Percentiles rank a stretch among this genome's conserved stretches.
These are phyloP conservation scores for Neosalanx taihuensis DNA, from an alignment of 2,797 vertebrate genomes.

Conservation along the genomic window DNA sequence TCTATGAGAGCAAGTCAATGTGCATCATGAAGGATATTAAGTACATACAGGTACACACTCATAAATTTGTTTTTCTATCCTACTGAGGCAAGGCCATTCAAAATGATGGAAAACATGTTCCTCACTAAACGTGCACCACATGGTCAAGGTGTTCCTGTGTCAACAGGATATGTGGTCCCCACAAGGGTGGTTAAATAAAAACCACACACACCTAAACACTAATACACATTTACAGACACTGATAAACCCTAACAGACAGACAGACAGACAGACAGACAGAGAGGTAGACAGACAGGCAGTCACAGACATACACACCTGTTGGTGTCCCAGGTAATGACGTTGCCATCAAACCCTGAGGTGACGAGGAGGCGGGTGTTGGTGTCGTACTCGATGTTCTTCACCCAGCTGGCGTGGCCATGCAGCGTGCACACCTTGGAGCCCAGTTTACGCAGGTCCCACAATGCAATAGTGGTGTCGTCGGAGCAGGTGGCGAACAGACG, in stretches of 20 bases:
- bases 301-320: constrained; percentile 80
- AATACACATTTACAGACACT: too few relatives aligned
- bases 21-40: not conserved
- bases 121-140: too few relatives aligned
- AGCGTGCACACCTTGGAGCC: constrained; percentile 94
- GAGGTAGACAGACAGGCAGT: too few relatives aligned
- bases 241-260: not conserved
- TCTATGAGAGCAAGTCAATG: not conserved
- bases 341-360: constrained; percentile 97
- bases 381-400: constrained; percentile 99
- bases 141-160: too few relatives aligned
- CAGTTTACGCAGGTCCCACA: constrained; percentile 95
- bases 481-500: constrained; percentile 97
- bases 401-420: constrained; percentile 98
- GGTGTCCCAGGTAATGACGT: constrained; percentile 99
- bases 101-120: too few relatives aligned
- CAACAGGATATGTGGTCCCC: too few relatives aligned
- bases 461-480: constrained; percentile 96
- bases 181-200: too few relatives aligned
- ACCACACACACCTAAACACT: too few relatives aligned
- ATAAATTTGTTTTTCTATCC: too few relatives aligned
- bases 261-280: not conserved
- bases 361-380: constrained; percentile 94
- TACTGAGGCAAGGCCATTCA: too few relatives aligned
- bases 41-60: not conserved